A percentile compares a stretch with the other conserved stretches of the same genome.
Conservation (phyloP, 2,113 vertebrate genomes). For the Rhea pennata region DNA sequence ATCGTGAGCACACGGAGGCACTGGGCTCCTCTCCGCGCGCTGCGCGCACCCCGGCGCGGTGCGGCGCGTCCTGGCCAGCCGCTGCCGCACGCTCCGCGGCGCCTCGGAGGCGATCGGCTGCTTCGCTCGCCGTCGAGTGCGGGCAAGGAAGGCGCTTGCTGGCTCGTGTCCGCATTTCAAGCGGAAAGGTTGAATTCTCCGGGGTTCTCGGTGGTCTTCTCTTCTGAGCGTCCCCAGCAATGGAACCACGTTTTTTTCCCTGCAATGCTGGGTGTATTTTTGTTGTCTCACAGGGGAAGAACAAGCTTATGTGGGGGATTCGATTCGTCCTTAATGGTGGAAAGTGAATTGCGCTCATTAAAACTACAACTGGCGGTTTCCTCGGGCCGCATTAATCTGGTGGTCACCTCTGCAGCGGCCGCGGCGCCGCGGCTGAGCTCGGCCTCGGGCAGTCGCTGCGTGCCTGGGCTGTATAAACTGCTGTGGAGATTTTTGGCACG, state of each 20-base stretch:
- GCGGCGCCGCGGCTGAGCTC: background rate
- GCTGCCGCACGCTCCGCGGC: background rate
- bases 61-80: background rate
- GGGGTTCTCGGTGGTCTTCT: background rate
- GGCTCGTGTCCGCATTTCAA: background rate
- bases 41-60: background rate
- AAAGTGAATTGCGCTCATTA: background rate
- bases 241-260: background rate
- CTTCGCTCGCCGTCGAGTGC: background rate
- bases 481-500: too few species aligned
- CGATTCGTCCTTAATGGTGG: background rate
- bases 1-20: background rate
- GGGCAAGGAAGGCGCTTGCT: background rate
- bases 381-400: background rate
- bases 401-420: background rate
- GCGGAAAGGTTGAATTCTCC: background rate
- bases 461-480: background rate
- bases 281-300: background rate
- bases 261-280: background rate
- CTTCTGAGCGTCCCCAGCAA: background rate
- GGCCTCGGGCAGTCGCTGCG: background rate
- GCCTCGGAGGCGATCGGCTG: background rate
- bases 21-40: background rate
- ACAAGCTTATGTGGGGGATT: background rate
- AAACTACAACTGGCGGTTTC: background rate